A percentile compares a stretch with the other conserved stretches of the same genome.
phyloP scores from a whole-genome alignment of 2,888 invertebrate genomes.

The Drosophila quasianomalipes region DNA sequence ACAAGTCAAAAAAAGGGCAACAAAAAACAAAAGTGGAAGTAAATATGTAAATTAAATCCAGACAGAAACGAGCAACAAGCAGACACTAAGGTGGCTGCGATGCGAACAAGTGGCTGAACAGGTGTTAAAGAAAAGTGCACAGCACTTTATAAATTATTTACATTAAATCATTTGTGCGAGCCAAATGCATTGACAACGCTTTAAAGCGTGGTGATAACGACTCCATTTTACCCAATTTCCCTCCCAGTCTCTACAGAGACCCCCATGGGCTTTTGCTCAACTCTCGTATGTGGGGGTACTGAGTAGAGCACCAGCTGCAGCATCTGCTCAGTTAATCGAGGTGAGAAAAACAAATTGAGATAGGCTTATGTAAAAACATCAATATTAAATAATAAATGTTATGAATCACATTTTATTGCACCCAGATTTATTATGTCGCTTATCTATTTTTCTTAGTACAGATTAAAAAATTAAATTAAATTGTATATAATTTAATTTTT shows the following conservation, averaged over 20 bases:
- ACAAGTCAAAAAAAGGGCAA: slow-evolving; percentile 6
- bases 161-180: slow-evolving; percentile 46
- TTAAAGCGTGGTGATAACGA: slow-evolving; percentile 40
- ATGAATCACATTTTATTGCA: neutral
- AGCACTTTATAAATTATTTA: slow-evolving; percentile 72
- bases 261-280: slow-evolving; percentile 4
- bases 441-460: neutral
- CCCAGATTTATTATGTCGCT: neutral
- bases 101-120: slow-evolving; percentile 49
- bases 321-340: slow-evolving; percentile 27
- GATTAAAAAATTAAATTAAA: neutral
- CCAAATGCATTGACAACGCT: neutral
- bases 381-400: neutral
- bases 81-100: slow-evolving; percentile 7
- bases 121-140: slow-evolving; percentile 26
- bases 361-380: neutral
- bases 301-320: slow-evolving; percentile 34
- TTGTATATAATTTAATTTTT: neutral
- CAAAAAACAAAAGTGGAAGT: slow-evolving; percentile 39
- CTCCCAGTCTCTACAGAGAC: neutral
- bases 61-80: slow-evolving; percentile 41
- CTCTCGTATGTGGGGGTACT: slow-evolving; percentile 1
- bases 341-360: neutral
- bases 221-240: slow-evolving; percentile 35
- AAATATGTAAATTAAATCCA: slow-evolving; percentile 75